Conservation (phyloP, 2,888 invertebrate genomes). For the Drosophila affinis region DNA sequence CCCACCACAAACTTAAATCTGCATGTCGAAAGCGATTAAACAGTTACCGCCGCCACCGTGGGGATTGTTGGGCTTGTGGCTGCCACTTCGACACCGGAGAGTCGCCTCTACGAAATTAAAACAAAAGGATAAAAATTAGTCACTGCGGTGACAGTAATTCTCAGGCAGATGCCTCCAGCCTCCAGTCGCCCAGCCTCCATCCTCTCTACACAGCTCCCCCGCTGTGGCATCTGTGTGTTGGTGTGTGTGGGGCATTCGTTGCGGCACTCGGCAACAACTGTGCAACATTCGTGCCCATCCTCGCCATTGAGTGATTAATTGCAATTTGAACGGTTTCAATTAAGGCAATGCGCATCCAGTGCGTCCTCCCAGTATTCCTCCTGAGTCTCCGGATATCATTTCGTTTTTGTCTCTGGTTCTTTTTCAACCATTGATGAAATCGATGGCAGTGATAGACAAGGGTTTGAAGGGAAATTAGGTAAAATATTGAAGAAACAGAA, state of each 20-base stretch:
- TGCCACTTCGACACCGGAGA: constrained; percentile 10
- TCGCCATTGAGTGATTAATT: constrained; percentile 80
- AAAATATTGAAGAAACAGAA: background rate
- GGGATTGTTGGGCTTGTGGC: constrained; percentile 2
- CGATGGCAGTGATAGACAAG: constrained; percentile 56
- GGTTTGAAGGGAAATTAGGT: constrained; percentile 20
- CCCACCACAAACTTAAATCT: constrained; percentile 81
- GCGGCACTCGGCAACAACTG: constrained; percentile 78
- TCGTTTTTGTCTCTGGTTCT: constrained; percentile 18
- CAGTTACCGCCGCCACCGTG: constrained; percentile 58
- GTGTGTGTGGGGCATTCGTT: constrained; percentile 58
- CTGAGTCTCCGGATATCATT: constrained; percentile 31
- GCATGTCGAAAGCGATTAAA: constrained; percentile 84
- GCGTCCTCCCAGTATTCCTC: constrained; percentile 7
- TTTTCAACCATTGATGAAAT: constrained; percentile 49
- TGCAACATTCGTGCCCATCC: constrained; percentile 65
- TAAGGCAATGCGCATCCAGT: constrained; percentile 78
- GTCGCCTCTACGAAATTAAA: constrained; percentile 70
- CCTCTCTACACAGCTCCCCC: background rate
- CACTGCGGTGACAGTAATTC: constrained; percentile 77
- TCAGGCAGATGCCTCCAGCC: constrained; percentile 3
- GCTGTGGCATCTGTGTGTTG: background rate
- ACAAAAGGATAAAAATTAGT: constrained; percentile 81
- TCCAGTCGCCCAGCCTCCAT: background rate
- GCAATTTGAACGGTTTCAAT: constrained; percentile 83